Percentiles rank a stretch among this genome's conserved stretches.
Conservation (phyloP, 2,113 vertebrate genomes). For the Perccottus glenii region DNA sequence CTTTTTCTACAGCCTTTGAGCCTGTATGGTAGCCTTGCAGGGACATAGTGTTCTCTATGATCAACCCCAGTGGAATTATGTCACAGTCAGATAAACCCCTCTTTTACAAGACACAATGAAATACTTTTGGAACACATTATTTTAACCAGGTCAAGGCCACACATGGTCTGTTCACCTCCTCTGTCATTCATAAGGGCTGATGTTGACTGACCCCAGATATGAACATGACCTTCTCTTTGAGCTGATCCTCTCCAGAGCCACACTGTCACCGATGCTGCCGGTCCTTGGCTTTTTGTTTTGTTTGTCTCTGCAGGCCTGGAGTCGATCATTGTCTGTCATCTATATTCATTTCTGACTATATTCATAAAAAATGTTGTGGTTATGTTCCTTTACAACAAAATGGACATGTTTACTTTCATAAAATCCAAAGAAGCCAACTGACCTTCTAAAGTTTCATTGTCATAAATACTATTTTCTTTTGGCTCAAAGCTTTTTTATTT, state of each 20-base stretch:
- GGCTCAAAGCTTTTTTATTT: background rate
- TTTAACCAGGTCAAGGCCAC: conserved; percentile 1
- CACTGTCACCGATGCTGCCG: conserved; percentile 25
- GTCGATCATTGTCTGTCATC: conserved; percentile 26
- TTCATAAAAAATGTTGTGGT: background rate
- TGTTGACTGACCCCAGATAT: conserved; percentile 36
- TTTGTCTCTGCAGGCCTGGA: conserved; percentile 26
- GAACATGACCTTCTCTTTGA: conserved; percentile 17
- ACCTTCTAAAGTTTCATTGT: background rate
- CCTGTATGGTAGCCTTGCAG: no score
- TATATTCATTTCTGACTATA: conserved; percentile 3
- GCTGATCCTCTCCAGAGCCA: conserved; percentile 49
- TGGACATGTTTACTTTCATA: no score
- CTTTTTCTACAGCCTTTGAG: no score
- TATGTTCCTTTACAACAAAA: background rate
- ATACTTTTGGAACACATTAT: conserved; percentile 2
- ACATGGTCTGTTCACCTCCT: conserved; percentile 7
- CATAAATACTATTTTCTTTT: conserved; percentile 14
- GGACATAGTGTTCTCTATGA: no score
- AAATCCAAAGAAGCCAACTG: no score
- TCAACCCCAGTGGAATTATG: no score
- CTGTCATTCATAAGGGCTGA: conserved; percentile 10
- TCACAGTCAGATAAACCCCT: no score
- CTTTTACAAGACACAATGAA: conserved; percentile 30
- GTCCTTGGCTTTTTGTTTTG: conserved; percentile 35